Evolutionary conservation across 2,797 vertebrate species (phyloP), one percentile per base, ranked within the genome.

Genomic region (Rhinella marina): DNA sequence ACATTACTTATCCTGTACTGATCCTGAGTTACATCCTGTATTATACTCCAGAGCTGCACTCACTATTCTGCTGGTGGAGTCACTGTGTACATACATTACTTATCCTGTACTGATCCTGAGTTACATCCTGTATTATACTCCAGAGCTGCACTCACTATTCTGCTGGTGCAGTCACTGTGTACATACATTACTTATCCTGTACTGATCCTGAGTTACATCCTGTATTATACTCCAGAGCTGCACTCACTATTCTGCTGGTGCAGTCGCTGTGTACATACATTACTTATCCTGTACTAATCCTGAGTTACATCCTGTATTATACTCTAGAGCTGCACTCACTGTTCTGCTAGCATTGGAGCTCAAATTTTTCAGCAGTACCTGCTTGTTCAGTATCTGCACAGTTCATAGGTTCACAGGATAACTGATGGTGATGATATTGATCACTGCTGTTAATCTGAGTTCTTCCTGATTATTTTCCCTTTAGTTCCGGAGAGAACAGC

Each of bases 401-500:
- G n/a, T n/a, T n/a, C n/a, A n/a, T n/a, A n/a, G n/a, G n/a, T n/a
- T n/a, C n/a, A n/a, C n/a, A n/a, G n/a, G n/a, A n/a, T 32, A 32
- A 32, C 32, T 32, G 32, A 32, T 32, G n/a, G n/a, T n/a, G 32
- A 32, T 32, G 32, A 32, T 32, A 32, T 32, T 32, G 32, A 32
- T 32, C 32, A 32, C 32, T 32, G 32, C 2, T 32, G 32, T 32
- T 32, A 2, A 32, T 32, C 32, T 3, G 32, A 32, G 32, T 32
- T 32, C 25, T 57, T 80, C 13, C 19, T 25, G 25, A 3, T 54
- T 21, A 5, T 82, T 11, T 86, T 13, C 66, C 19, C 10, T 50
- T 19, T 56, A 94, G 95, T 90, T 14, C 73, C 66, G 23, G n/a
- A 59, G 0, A 0, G 59, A 7, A 4, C 17, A 0, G 90, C 90